Evolutionary conservation across 2,888 invertebrate genomes (phyloP).

Genomic region (Eristalinus aeneus): DNA sequence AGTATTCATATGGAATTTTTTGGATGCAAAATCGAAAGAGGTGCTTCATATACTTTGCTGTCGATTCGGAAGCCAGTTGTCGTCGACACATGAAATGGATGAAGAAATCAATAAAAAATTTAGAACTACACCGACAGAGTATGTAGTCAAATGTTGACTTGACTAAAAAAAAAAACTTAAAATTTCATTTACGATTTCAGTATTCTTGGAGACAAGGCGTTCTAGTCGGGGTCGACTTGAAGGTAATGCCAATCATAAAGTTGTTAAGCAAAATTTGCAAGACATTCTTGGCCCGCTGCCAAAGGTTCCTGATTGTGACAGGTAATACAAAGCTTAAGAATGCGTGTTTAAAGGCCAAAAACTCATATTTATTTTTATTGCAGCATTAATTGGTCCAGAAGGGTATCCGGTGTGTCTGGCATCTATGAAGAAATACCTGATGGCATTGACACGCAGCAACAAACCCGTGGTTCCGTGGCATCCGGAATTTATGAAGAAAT

Average conservation of each 20-base stretch:
- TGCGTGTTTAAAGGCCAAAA: too few species aligned
- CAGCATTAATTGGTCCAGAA: conserved; percentile 74
- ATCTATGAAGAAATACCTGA: conserved; percentile 80
- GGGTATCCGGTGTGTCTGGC: conserved; percentile 77
- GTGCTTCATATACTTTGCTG: conserved; percentile 79
- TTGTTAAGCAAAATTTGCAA: conserved; percentile 68
- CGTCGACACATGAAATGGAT: conserved; percentile 80
- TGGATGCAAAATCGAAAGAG: conserved; percentile 80
- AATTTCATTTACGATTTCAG: conserved; percentile 35
- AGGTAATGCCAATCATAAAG: conserved; percentile 33
- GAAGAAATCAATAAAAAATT: conserved; percentile 79
- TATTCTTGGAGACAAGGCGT: conserved; percentile 78
- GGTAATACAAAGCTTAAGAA: conserved; percentile 33
- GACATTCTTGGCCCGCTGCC: conserved; percentile 78
- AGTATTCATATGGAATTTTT: conserved; percentile 79
- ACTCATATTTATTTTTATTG: too few species aligned
- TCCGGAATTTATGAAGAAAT: conserved; percentile 81
- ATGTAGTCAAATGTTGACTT: background rate
- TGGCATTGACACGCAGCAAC: conserved; percentile 58
- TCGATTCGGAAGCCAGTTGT: conserved; percentile 78
- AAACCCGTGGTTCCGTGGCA: conserved; percentile 77
- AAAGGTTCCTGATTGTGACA: conserved; percentile 76
- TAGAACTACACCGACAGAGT: conserved; percentile 78
- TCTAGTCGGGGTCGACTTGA: conserved; percentile 74
- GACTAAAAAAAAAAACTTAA: background rate